Evolutionary conservation across 2,797 vertebrate species (phyloP), one percentile per base, ranked within the genome.

Genomic region (Hippocampus kuda): DNA sequence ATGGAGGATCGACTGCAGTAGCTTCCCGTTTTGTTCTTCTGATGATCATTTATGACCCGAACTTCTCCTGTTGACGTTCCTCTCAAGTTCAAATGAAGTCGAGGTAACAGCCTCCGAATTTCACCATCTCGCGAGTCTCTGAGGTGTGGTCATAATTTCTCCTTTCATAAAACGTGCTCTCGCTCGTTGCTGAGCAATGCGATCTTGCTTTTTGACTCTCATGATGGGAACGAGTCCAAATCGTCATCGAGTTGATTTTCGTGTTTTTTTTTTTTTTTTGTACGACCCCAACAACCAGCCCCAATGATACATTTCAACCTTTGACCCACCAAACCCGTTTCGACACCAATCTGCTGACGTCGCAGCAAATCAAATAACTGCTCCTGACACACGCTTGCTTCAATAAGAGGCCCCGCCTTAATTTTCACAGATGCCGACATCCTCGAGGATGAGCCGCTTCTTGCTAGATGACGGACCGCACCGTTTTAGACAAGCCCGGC

Each of bases 391-490:
- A 27, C 18, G 18, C 41, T 65, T 65, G 63, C 42, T 48, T 13
- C 42, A 48, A 48, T 27, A 18, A 27, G 16, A 38, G 27, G 16
- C 59, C 30, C 59, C 27, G 30, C 59, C 59, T 34, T 60, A 38
- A 60, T 60, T 60, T 60, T 60, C 63, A 46, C 44, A 46, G 42
- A 46, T 70, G 44, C 67, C 6, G 56, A 65, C 75, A 70, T 73
- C 68, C 67, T 79, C 38, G 74, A 73, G 66, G 74, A 70, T 71
- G 4, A 27, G 66, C 38, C 66, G 9, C 42, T 5, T 13, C 44
- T 27, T 72, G 53, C 71, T 77, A 72, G 79, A 80, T 80, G 80
- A 70, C 66, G 67, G 77, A 79, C 75, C 77, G 74, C 78, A 61
- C 75, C 81, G 77, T 82, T 81, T 73, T 44, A 69, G 76, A 79